Percentiles rank a stretch among this genome's conserved stretches.
Evolutionary conservation across 2,113 vertebrate species (phyloP).

Genomic region (Rhinichthys klamathensis): DNA sequence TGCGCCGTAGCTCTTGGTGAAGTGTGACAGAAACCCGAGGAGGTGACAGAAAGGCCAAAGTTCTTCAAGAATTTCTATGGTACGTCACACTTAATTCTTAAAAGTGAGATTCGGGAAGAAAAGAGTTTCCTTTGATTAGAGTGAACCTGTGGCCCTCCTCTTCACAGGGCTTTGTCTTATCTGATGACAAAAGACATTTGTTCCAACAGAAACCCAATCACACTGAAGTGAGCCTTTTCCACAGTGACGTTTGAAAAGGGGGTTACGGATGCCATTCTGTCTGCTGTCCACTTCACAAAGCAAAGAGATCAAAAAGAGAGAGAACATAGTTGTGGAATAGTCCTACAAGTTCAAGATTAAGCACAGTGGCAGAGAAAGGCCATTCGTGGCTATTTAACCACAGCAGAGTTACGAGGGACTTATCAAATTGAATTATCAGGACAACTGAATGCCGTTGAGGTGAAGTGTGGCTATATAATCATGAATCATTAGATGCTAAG

Average conservation of each 20-base stretch:
- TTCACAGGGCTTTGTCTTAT: not conserved
- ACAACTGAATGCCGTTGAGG: slow-evolving; percentile 43
- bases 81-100: not conserved
- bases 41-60: not conserved
- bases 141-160: not conserved
- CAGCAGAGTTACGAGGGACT: slow-evolving; percentile 25
- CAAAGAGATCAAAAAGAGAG: not conserved
- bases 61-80: not conserved
- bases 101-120: not conserved
- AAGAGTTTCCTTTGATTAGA: not conserved
- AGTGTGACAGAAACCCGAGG: not conserved
- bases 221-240: not conserved
- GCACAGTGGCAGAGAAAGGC: slow-evolving; percentile 3
- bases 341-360: slow-evolving; percentile 19
- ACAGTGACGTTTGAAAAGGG: not conserved
- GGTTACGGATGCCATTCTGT: slow-evolving; percentile 1
- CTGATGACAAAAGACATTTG: not conserved
- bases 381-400: slow-evolving; percentile 36
- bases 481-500: slow-evolving; percentile 43
- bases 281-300: not conserved
- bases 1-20: too few species aligned
- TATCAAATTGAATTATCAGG: slow-evolving; percentile 54
- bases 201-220: not conserved
- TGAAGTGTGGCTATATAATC: slow-evolving; percentile 27
- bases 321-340: not conserved